A percentile compares a stretch with the other conserved stretches of the same genome.
Evolutionary conservation across 2,113 vertebrate species (phyloP).

Genomic region (Sturnus vulgaris): DNA sequence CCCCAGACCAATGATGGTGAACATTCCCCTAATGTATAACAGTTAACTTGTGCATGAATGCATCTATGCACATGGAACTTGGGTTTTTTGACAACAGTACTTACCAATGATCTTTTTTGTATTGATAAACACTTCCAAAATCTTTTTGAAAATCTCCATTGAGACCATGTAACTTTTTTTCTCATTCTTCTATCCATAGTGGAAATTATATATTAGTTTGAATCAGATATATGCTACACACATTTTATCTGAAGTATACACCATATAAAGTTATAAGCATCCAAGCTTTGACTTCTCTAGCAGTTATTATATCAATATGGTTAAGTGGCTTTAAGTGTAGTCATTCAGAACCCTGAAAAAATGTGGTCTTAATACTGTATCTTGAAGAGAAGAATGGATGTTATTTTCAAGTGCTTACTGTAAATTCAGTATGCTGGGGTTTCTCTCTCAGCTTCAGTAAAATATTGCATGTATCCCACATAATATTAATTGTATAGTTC

Average conservation of each 20-base stretch:
- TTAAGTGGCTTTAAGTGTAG: not conserved
- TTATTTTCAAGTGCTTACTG: not conserved
- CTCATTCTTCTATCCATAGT: not conserved
- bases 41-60: not conserved
- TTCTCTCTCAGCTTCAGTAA: not conserved
- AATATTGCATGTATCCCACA: not conserved
- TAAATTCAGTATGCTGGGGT: not conserved
- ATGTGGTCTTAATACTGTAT: constrained; percentile 37
- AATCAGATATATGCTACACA: not conserved
- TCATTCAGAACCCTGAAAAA: constrained; percentile 25
- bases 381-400: not conserved
- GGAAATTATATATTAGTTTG: not conserved
- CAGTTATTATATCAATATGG: not conserved
- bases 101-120: not conserved
- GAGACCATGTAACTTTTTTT: not conserved
- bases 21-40: not conserved
- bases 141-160: not conserved
- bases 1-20: not conserved
- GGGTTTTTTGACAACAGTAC: not conserved
- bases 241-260: not conserved
- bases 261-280: not conserved
- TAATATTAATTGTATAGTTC: not conserved
- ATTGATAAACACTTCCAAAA: not conserved
- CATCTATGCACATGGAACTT: not conserved
- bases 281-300: constrained; percentile 6